phyloP scores from a whole-genome alignment of 2,888 invertebrate genomes.

The Stenodema calcarata region DNA sequence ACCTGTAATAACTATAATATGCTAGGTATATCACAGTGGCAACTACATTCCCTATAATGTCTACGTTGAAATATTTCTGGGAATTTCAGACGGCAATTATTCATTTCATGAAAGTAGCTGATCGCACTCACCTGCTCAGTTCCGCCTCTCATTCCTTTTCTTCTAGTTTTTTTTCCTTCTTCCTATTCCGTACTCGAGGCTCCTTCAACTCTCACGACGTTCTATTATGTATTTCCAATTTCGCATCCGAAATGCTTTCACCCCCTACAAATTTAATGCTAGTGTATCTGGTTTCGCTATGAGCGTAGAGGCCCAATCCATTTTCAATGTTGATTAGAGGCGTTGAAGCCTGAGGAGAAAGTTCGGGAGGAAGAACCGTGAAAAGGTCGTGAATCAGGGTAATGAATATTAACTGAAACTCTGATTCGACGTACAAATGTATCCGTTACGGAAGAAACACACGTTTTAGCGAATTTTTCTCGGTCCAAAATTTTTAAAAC shows the following conservation, averaged over 20 bases:
- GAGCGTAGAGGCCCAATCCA: neutral
- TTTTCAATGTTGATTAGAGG: neutral
- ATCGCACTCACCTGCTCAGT: neutral
- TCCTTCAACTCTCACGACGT: neutral
- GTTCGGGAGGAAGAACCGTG: neutral
- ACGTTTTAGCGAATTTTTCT: too few relatives aligned
- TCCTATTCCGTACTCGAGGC: too few relatives aligned
- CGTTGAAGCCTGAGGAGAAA: neutral
- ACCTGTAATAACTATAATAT: too few relatives aligned
- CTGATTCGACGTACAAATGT: too few relatives aligned
- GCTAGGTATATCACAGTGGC: too few relatives aligned
- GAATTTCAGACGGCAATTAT: neutral
- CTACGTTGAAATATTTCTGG: neutral
- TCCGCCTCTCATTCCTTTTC: neutral
- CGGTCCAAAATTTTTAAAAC: too few relatives aligned
- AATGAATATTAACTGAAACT: too few relatives aligned
- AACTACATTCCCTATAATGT: too few relatives aligned
- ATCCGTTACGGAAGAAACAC: too few relatives aligned
- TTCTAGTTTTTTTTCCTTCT: neutral
- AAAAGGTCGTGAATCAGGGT: too few relatives aligned
- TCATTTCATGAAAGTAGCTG: neutral
- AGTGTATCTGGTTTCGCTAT: neutral
- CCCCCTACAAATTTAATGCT: neutral
- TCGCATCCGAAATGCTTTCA: constrained; percentile 24
- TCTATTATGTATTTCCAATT: constrained; percentile 37